A percentile compares a stretch with the other conserved stretches of the same genome.
phyloP scores from a whole-genome alignment of 1,140 invertebrate species.

The Halyomorpha halys region DNA sequence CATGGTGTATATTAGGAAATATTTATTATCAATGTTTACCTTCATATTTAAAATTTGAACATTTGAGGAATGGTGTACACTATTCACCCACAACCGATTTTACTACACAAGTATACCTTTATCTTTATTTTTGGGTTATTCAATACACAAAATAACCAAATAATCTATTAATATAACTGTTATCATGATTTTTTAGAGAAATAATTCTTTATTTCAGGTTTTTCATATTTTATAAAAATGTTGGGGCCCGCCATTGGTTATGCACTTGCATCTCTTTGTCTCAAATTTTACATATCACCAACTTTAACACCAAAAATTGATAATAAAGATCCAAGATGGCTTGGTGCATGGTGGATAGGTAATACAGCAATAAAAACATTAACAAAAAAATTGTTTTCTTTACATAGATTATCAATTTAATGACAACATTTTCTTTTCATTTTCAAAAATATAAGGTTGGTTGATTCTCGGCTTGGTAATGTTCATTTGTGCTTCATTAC shows the following conservation, averaged over 20 bases:
- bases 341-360: slow-evolving; percentile 71
- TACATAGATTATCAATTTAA: not conserved
- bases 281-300: slow-evolving; percentile 59
- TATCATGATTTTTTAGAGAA: no score
- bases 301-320: slow-evolving; percentile 54
- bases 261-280: slow-evolving; percentile 54
- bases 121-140: no score
- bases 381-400: not conserved
- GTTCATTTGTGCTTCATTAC: slow-evolving; percentile 41
- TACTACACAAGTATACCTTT: no score
- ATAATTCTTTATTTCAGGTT: slow-evolving; percentile 38
- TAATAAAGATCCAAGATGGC: slow-evolving; percentile 58
- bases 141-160: no score
- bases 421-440: not conserved
- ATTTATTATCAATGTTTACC: no score
- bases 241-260: slow-evolving; percentile 61
- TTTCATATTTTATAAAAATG: slow-evolving; percentile 58
- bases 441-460: slow-evolving; percentile 41
- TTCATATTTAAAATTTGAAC: no score
- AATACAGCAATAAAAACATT: not conserved
- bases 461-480: slow-evolving; percentile 44
- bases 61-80: no score
- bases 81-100: no score
- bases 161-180: no score
- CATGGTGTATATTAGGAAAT: no score